Percentiles rank a stretch among this genome's conserved stretches.
Conservation (phyloP, 2,113 vertebrate species). For the Vireo altiloquus region DNA sequence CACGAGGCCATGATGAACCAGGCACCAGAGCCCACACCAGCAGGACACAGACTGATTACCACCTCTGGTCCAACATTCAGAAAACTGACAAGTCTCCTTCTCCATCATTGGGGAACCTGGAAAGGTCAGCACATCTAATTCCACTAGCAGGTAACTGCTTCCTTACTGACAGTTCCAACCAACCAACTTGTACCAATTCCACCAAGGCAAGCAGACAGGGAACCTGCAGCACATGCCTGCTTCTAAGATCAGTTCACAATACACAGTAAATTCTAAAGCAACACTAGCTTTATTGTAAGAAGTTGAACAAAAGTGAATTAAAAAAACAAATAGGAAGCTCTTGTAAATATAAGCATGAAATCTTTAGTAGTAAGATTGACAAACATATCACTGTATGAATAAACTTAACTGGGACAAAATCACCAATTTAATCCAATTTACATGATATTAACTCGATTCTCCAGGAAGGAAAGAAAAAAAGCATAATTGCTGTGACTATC, state of each 20-base stretch:
- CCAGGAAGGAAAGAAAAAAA: neutral
- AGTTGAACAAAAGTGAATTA: neutral
- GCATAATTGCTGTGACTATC: neutral
- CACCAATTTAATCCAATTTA: neutral
- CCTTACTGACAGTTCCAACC: neutral
- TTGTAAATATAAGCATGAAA: neutral
- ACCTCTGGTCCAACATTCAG: neutral
- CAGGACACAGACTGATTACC: neutral
- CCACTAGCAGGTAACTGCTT: neutral
- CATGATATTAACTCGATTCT: neutral
- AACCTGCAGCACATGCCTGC: neutral
- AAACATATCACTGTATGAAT: neutral
- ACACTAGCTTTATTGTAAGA: neutral
- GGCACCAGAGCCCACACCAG: neutral
- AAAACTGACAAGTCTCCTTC: neutral
- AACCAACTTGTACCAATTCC: neutral
- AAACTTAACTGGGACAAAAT: neutral
- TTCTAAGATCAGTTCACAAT: neutral
- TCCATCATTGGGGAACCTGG: fast-evolving
- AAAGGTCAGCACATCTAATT: neutral
- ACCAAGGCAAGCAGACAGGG: neutral
- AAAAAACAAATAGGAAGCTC: neutral
- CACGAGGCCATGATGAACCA: fast-evolving
- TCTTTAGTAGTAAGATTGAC: neutral
- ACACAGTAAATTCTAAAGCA: neutral